These are phyloP conservation scores for Periplaneta americana DNA, from an alignment of 1,140 invertebrate genomes.

Conservation along the genomic window DNA sequence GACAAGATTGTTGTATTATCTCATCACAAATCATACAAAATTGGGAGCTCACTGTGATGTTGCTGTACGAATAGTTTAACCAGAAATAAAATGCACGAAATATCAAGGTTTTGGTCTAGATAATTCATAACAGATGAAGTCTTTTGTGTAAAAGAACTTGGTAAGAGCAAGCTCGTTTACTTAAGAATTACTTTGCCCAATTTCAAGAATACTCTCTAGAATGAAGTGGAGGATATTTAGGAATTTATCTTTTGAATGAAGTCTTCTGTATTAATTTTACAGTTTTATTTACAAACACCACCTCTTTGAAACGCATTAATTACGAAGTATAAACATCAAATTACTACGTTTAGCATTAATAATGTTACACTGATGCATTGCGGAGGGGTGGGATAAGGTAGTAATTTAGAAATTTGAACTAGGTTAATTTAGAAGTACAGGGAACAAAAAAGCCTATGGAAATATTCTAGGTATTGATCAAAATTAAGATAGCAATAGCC, in stretches of 20 bases:
- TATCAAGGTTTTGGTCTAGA: no score
- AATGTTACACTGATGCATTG: conserved; percentile 9
- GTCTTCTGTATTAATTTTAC: conserved; percentile 3
- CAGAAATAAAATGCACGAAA: no score
- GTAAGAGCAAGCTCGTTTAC: no score
- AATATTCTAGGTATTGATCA: background rate
- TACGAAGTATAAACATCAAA: conserved; percentile 14
- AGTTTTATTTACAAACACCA: conserved; percentile 17
- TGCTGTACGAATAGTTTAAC: no score
- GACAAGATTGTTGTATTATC: no score
- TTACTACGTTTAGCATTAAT: conserved; percentile 13
- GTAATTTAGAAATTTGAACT: background rate
- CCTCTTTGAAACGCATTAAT: conserved; percentile 14
- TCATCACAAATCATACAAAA: no score
- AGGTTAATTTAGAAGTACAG: background rate
- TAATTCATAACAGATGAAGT: no score
- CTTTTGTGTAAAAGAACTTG: no score
- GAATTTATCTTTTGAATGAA: background rate
- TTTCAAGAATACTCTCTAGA: background rate
- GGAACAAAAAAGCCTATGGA: background rate
- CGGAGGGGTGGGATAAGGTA: background rate
- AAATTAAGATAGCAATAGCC: background rate
- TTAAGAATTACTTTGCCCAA: no score
- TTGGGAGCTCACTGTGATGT: no score
- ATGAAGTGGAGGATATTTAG: background rate